Conservation (phyloP, 2,888 invertebrate species). For the Serrognathus titanus region DNA sequence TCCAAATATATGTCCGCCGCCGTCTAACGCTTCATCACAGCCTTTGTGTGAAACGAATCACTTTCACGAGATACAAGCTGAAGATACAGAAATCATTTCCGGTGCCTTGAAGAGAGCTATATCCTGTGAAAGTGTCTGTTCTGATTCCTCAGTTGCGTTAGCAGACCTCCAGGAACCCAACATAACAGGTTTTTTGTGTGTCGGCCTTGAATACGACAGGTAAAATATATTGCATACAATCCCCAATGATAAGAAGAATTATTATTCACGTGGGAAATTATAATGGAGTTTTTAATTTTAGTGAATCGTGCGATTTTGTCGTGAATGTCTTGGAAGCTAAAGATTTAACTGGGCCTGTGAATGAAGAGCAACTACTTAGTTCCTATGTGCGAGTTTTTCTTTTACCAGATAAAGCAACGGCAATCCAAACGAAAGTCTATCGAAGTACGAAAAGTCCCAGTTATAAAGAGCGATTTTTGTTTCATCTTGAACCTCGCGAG, state of each 20-base stretch:
- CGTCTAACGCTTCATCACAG: background rate
- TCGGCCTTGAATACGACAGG: conserved; percentile 76
- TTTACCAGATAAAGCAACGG: conserved; percentile 65
- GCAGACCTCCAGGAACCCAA: conserved; percentile 69
- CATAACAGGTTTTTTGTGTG: conserved; percentile 70
- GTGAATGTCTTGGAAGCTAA: conserved; percentile 76
- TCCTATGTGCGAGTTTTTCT: conserved; percentile 73
- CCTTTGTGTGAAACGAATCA: conserved; percentile 12
- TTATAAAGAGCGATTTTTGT: conserved; percentile 75
- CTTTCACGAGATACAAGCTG: conserved; percentile 20
- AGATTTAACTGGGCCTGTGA: conserved; percentile 61
- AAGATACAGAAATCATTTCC: conserved; percentile 34
- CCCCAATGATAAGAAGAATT: background rate
- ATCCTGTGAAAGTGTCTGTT: conserved; percentile 78
- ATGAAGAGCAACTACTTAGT: conserved; percentile 57
- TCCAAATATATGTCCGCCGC: conserved; percentile 39
- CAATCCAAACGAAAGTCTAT: conserved; percentile 69
- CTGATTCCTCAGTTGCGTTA: conserved; percentile 71
- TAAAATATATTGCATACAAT: conserved; percentile 35
- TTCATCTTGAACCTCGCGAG: conserved; percentile 58
- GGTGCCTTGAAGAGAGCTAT: conserved; percentile 61
- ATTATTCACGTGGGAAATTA: background rate
- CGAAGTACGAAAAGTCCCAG: conserved; percentile 66
- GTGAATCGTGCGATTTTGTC: conserved; percentile 55
- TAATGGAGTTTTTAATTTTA: conserved; percentile 26